Base-by-base conservation (phyloP, 2,888 invertebrate species). In the Macaria liturata region DNA sequence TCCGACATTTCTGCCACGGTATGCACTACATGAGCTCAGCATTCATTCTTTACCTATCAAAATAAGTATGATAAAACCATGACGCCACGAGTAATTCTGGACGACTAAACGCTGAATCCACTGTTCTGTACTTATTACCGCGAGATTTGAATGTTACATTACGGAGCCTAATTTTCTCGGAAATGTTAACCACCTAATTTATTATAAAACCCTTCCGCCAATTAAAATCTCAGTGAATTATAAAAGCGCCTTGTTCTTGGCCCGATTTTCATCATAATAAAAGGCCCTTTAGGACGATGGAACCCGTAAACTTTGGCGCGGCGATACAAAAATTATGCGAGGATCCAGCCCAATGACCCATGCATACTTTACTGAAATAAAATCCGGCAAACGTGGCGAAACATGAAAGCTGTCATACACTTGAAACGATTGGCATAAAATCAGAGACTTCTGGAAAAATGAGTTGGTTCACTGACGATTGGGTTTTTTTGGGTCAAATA, bases 1-100 rank as follows among this genome's bases (percentile, higher is more conserved):
- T 73, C 72, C 65, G 72, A 64, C 57, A 62, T 57, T 71, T 73
- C 71, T 65, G 72, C 64, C 57, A 62, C 58, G 58, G 54, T 55
- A 60, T 61, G 54, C 63, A 60, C 59, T 57, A 50, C 59, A 62
- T 47, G 20, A 30, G 39, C 8, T 44, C 42, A 37, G 51, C 31
- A 54, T 53, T 39, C 1, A 1, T 46, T 44, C 44, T 45, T 34
- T 44, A 20, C 20, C 20, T 20, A 20, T 20, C 20, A 20, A 20
- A 20, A 20, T 20, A 20, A 20, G 20, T 20, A 20, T 20, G 20
- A 1, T 20, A 1, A 20, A 20, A 20, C 20, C 20, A 20, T 20
- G 20, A 20, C 20, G 20, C 2, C 20, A 20, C 20, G 20, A 20
- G 20, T 20, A 20, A 20, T 20, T 20, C 20, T 20, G 20, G 20